A percentile compares a stretch with the other conserved stretches of the same genome.
These are phyloP conservation scores for Taenioides sp. DNA, from an alignment of 2,797 vertebrate species.

Conservation along the genomic window DNA sequence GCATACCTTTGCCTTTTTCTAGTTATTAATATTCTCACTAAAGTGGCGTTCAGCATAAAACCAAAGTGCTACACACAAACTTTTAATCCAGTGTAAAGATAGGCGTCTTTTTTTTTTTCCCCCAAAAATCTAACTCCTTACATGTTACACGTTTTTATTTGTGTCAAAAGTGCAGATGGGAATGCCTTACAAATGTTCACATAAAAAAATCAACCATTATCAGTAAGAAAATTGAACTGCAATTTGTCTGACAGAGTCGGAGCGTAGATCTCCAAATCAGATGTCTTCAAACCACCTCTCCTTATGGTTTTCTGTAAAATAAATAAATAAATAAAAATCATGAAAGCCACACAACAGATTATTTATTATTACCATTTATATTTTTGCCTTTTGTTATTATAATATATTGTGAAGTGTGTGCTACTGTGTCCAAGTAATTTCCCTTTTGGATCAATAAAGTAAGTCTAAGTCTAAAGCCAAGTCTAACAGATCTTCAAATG, in stretches of 20 bases:
- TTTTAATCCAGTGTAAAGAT: not conserved
- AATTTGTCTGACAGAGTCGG: slow-evolving; percentile 12
- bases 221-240: slow-evolving; percentile 46
- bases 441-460: no score
- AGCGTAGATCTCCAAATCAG: slow-evolving; percentile 17
- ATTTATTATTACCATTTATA: no score
- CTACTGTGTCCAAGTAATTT: no score
- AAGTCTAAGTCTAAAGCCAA: no score
- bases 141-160: slow-evolving; percentile 54
- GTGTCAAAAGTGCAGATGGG: slow-evolving; percentile 53
- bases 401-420: no score
- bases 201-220: slow-evolving; percentile 38
- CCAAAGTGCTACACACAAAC: not conserved
- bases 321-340: not conserved
- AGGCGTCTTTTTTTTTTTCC: not conserved
- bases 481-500: not conserved
- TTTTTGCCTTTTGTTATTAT: no score
- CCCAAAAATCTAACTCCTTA: slow-evolving; percentile 7
- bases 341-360: not conserved
- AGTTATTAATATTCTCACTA: not conserved
- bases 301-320: slow-evolving; percentile 35
- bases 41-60: not conserved
- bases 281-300: slow-evolving; percentile 19
- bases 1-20: not conserved
- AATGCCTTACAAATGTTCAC: slow-evolving; percentile 63